A percentile compares a stretch with the other conserved stretches of the same genome.
phyloP scores from a whole-genome alignment of 2,797 vertebrate genomes.

The Macropodus opercularis region DNA sequence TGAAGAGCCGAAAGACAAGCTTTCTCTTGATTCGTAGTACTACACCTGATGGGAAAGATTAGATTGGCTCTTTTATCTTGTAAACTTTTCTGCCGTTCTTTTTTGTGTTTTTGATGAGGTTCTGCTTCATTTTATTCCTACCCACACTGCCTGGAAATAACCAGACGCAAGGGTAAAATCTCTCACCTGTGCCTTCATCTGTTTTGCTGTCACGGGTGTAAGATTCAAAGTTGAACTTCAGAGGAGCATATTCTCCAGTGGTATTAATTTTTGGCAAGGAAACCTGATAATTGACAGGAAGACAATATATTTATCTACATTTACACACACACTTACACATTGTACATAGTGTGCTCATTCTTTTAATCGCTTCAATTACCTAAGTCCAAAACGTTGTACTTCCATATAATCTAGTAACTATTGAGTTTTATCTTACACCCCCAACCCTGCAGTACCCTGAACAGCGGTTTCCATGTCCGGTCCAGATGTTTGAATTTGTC shows the following conservation, averaged over 20 bases:
- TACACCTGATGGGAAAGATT: too few species aligned
- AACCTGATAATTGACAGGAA: constrained; percentile 76
- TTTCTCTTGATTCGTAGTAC: not conserved
- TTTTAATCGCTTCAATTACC: too few species aligned
- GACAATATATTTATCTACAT: not conserved
- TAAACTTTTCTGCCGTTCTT: not conserved
- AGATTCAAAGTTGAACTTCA: constrained; percentile 83
- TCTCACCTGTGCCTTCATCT: constrained; percentile 49
- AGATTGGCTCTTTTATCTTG: not conserved
- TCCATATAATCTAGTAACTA: not conserved
- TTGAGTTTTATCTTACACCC: constrained; percentile 1
- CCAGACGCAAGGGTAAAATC: constrained; percentile 15
- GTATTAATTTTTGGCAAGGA: constrained; percentile 77
- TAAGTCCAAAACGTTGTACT: not conserved
- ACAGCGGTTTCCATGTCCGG: constrained; percentile 89
- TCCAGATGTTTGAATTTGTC: constrained; percentile 86
- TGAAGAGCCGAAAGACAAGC: not conserved
- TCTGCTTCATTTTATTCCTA: not conserved
- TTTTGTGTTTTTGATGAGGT: not conserved
- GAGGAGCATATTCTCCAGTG: constrained; percentile 81
- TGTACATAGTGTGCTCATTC: too few species aligned
- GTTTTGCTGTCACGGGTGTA: constrained; percentile 62
- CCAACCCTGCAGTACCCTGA: constrained; percentile 77
- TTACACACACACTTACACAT: too few species aligned
- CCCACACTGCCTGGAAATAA: not conserved